Evolutionary conservation across 2,888 invertebrate species (phyloP).

Genomic region (Phalera bucephala): DNA sequence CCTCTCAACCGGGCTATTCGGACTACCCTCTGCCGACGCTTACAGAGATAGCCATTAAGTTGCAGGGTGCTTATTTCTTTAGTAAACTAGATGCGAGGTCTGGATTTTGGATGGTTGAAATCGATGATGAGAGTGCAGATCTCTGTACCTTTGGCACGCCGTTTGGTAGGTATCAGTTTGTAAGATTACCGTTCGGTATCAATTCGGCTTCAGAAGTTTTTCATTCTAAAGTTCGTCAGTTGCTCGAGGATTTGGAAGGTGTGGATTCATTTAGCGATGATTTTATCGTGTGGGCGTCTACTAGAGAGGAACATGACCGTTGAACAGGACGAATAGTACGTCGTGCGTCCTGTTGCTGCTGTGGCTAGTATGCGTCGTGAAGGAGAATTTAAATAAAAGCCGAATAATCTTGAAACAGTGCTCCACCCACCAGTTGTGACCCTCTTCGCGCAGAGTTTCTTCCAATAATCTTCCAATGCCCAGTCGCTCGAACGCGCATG

Average conservation of each 20-base stretch:
- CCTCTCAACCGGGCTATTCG: no score
- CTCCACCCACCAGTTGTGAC: no score
- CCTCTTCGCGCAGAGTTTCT: no score
- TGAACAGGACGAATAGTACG: no score
- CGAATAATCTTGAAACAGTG: no score
- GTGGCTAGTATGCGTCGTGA: no score
- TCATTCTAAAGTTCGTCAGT: slow-evolving; percentile 3
- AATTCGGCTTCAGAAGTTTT: slow-evolving; percentile 1
- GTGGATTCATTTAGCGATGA: neutral
- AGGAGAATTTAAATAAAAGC: no score
- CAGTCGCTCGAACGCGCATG: no score
- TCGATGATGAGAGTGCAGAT: slow-evolving; percentile 17
- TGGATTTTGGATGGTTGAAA: slow-evolving; percentile 18
- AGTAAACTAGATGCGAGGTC: neutral
- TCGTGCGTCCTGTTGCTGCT: no score
- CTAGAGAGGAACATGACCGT: neutral
- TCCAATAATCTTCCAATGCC: no score
- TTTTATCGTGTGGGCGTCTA: neutral
- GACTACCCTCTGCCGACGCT: no score
- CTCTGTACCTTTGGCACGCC: slow-evolving; percentile 20
- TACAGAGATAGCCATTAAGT: neutral
- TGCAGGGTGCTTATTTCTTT: neutral
- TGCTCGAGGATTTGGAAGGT: slow-evolving; percentile 10
- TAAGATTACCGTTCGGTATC: neutral
- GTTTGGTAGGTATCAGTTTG: slow-evolving; percentile 11